A percentile compares a stretch with the other conserved stretches of the same genome.
Evolutionary conservation across 2,113 vertebrate species (phyloP).

Genomic region (Gallinago undulata): DNA sequence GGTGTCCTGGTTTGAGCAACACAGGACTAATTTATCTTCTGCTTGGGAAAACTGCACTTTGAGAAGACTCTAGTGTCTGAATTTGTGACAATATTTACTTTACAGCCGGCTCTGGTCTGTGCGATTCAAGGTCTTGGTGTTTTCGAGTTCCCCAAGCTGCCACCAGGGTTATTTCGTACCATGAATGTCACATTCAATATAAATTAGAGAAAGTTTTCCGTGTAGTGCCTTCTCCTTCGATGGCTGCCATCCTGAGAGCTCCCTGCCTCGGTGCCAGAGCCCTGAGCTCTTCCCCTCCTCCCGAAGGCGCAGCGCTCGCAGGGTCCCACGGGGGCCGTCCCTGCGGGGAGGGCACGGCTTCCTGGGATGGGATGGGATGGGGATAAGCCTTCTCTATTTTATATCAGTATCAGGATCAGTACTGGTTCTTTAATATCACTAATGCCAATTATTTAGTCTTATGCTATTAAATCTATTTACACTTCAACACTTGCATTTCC

Average conservation of each 20-base stretch:
- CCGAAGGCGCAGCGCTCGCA: too few relatives aligned
- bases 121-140: background rate
- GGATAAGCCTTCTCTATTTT: background rate
- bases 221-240: background rate
- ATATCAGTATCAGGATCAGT: background rate
- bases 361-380: background rate
- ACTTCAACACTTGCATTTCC: background rate
- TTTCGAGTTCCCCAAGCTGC: background rate
- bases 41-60: background rate
- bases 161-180: background rate
- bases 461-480: background rate
- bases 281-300: too few relatives aligned
- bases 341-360: too few relatives aligned
- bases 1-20: background rate
- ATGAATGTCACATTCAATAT: background rate
- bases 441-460: background rate
- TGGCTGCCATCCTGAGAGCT: background rate
- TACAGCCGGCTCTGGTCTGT: background rate
- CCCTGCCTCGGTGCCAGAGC: too few relatives aligned
- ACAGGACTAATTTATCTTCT: background rate
- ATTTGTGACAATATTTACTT: background rate
- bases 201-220: background rate
- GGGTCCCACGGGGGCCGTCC: background rate
- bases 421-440: background rate
- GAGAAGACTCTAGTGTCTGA: background rate